phyloP scores from a whole-genome alignment of 2,113 vertebrate genomes.

The Cisticola juncidis region DNA sequence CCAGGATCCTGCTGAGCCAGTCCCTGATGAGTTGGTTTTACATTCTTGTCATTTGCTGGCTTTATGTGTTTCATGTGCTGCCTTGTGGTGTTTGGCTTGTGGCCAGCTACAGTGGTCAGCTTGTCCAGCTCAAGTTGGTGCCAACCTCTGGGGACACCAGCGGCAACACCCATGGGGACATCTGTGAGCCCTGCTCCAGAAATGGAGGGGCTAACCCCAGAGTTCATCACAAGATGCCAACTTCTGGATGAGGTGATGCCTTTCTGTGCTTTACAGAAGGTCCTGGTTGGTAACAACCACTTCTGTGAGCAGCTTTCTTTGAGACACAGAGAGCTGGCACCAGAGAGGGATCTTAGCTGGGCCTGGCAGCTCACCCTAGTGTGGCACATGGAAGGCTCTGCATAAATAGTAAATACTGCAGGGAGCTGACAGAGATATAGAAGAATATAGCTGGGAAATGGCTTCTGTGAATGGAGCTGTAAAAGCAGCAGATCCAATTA shows the following conservation, averaged over 20 bases:
- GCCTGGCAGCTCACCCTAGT: neutral
- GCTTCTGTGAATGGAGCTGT: neutral
- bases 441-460: neutral
- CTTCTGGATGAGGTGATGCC: neutral
- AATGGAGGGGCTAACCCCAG: rapidly evolving
- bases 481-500: neutral
- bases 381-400: neutral
- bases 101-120: neutral
- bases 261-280: neutral
- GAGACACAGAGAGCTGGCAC: neutral
- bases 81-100: neutral
- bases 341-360: neutral
- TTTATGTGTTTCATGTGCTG: neutral
- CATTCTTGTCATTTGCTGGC: neutral
- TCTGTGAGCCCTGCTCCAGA: neutral
- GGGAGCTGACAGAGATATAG: neutral
- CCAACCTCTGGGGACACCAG: rapidly evolving
- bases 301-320: neutral
- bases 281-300: neutral
- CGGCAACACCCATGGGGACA: neutral
- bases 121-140: neutral
- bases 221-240: neutral
- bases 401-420: neutral
- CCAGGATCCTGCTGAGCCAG: neutral
- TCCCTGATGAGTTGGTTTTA: neutral